Base-by-base conservation (phyloP, 2,113 vertebrate species). In the Origma solitaria region DNA sequence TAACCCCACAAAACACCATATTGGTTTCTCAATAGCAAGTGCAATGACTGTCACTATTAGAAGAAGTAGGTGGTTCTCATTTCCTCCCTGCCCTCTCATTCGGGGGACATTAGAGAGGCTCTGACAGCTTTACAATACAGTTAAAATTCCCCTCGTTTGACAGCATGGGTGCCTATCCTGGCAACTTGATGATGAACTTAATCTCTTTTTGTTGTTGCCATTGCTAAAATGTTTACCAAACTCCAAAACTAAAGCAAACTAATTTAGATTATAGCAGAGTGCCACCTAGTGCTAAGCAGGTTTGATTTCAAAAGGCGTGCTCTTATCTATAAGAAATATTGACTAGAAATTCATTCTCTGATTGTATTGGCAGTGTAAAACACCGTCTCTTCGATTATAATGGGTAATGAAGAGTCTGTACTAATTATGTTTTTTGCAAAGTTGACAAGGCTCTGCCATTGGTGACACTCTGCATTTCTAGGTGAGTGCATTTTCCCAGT, bases 251-350 rank as follows among this genome's bases (percentile, higher is more conserved):
- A 75, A 75, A 57, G 58, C 68, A 81, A 92, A 89, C 21, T 50
- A 76, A 94, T 86, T 96, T 97, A 96, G 70, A 76, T 95, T 95
- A 97, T 92, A 96, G 88, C 84, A 95, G 95, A 95, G 95, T 94
- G 95, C 97, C 97, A 96, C 70, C 97, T 97, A 97, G 96, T 95
- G 97, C 90, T 90, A 89, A 95, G 14, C 92, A 57, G 30, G 51
- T 60, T 82, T 37, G 93, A 73, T 56, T 62, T 73, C 79, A 54
- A 90, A 91, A 85, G 50, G 21, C 4, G 0, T 24, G 30, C 30
- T 86, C 71, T 58, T 40, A 38, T 15, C 62, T 38, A 4, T 8
- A 21, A 70, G 71, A 66, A 27, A 49, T 61, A 40, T 15, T 13
- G 20, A 70, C 21, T 22, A n/a, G 51, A 81, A 73, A 58, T 22